phyloP scores from a whole-genome alignment of 1,140 invertebrate species.

The Gonioctena quinquepunctata region DNA sequence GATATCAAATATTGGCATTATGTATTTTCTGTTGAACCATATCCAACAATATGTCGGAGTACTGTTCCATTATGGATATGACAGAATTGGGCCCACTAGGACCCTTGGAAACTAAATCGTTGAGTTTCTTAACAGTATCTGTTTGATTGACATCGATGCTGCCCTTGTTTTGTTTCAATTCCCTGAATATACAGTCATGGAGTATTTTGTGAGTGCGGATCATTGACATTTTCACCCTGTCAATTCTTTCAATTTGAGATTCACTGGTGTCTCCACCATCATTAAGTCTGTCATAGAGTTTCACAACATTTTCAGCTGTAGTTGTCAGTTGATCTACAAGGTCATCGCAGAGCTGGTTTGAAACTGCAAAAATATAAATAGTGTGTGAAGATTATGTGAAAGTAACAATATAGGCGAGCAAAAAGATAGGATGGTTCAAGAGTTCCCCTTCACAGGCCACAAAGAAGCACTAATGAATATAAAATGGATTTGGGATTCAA shows the following conservation, averaged over 20 bases:
- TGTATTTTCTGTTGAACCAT: constrained; percentile 68
- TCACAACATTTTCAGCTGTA: constrained; percentile 68
- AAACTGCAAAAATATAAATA: no score
- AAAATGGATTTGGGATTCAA: no score
- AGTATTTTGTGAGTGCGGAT: constrained; percentile 62
- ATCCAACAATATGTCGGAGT: constrained; percentile 64
- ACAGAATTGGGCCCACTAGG: constrained; percentile 59
- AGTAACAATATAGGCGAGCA: no score
- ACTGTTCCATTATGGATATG: constrained; percentile 68
- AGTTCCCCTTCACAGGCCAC: no score
- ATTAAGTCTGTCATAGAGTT: constrained; percentile 66
- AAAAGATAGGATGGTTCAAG: no score
- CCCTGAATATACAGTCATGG: constrained; percentile 48
- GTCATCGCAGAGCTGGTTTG: constrained; percentile 66
- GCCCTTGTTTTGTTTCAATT: constrained; percentile 46
- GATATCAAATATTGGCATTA: constrained; percentile 47
- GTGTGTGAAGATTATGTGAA: no score
- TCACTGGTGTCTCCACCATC: constrained; percentile 45
- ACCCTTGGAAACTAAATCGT: constrained; percentile 49
- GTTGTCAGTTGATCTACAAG: constrained; percentile 66
- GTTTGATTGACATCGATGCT: constrained; percentile 51
- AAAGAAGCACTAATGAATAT: no score
- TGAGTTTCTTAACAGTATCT: constrained; percentile 51
- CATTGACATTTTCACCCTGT: constrained; percentile 61
- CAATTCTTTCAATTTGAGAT: constrained; percentile 55